Percentiles rank a stretch among this genome's conserved stretches.
Conservation (phyloP, 2,888 invertebrate species). For the Agrotis ipsilon region DNA sequence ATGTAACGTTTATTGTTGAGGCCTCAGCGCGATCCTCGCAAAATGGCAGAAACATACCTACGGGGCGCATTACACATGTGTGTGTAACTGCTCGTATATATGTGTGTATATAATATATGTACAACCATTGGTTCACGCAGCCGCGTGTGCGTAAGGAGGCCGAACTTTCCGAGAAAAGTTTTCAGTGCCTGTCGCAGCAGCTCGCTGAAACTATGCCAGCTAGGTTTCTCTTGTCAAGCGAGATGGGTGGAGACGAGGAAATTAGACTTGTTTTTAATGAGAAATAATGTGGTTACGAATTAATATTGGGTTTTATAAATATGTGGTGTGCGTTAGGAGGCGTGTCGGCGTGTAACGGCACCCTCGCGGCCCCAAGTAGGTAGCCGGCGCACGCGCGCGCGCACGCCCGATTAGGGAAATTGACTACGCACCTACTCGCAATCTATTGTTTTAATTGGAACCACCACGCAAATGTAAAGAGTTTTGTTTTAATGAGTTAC, state of each 20-base stretch:
- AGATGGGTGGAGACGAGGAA: slow-evolving; percentile 16
- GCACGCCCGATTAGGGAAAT: slow-evolving; percentile 83
- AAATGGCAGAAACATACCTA: slow-evolving; percentile 71
- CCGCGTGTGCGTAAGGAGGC: slow-evolving; percentile 74
- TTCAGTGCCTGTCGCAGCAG: slow-evolving; percentile 66
- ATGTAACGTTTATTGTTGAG: slow-evolving; percentile 73
- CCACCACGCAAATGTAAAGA: slow-evolving; percentile 66
- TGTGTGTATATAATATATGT: slow-evolving; percentile 68
- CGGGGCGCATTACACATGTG: slow-evolving; percentile 69
- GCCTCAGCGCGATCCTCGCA: slow-evolving; percentile 71
- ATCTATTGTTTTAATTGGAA: slow-evolving; percentile 79
- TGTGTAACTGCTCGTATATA: slow-evolving; percentile 62
- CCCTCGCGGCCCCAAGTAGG: slow-evolving; percentile 87
- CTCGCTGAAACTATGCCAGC: slow-evolving; percentile 58
- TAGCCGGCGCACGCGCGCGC: slow-evolving; percentile 75
- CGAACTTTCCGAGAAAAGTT: slow-evolving; percentile 76
- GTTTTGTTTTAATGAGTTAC: slow-evolving; percentile 69
- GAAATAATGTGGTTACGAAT: slow-evolving; percentile 48
- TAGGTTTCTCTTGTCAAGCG: slow-evolving; percentile 41
- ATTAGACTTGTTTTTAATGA: slow-evolving; percentile 26
- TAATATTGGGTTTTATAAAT: slow-evolving; percentile 57
- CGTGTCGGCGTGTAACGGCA: slow-evolving; percentile 81
- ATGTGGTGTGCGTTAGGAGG: slow-evolving; percentile 75
- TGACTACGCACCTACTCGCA: slow-evolving; percentile 74
- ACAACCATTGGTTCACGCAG: slow-evolving; percentile 65